phyloP scores from a whole-genome alignment of 2,888 invertebrate species.

The Latheticus oryzae region DNA sequence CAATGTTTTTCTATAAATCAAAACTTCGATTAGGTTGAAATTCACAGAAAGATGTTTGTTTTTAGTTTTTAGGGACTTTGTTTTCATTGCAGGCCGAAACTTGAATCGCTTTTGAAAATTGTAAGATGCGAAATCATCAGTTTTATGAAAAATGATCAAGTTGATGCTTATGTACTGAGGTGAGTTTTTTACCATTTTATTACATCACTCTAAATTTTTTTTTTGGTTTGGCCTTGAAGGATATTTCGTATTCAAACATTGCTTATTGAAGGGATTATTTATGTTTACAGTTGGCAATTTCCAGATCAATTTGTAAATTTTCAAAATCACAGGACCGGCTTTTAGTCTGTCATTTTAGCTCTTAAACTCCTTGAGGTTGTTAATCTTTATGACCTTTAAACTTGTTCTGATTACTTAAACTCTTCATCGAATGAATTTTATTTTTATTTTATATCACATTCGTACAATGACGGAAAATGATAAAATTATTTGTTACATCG shows the following conservation, averaged over 20 bases:
- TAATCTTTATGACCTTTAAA: slow-evolving; percentile 40
- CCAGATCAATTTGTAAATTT: background rate
- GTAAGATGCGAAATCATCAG: slow-evolving; percentile 98
- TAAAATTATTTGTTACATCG: slow-evolving; percentile 11
- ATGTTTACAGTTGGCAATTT: slow-evolving; percentile 4
- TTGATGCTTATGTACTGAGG: slow-evolving; percentile 97
- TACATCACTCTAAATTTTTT: no score
- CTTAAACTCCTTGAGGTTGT: slow-evolving; percentile 38
- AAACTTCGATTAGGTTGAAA: slow-evolving; percentile 25
- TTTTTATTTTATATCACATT: slow-evolving; percentile 15
- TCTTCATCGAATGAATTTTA: slow-evolving; percentile 21
- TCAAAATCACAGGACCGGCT: slow-evolving; percentile 21
- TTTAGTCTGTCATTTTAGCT: slow-evolving; percentile 10
- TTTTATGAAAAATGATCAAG: slow-evolving; percentile 85
- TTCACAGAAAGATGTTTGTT: background rate
- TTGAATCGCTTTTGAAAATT: slow-evolving; percentile 89
- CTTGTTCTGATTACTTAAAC: slow-evolving; percentile 24
- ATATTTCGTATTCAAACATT: slow-evolving; percentile 1
- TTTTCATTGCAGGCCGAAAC: slow-evolving; percentile 75
- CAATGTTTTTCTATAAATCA: no score
- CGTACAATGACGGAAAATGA: slow-evolving; percentile 10
- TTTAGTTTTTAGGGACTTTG: slow-evolving; percentile 23
- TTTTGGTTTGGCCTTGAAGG: slow-evolving; percentile 9
- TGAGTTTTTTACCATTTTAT: no score
- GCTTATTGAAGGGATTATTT: slow-evolving; percentile 8